Evolutionary conservation across 2,888 invertebrate genomes (phyloP), one percentile per base, ranked within the genome.

Genomic region (Pollenia angustigena): DNA sequence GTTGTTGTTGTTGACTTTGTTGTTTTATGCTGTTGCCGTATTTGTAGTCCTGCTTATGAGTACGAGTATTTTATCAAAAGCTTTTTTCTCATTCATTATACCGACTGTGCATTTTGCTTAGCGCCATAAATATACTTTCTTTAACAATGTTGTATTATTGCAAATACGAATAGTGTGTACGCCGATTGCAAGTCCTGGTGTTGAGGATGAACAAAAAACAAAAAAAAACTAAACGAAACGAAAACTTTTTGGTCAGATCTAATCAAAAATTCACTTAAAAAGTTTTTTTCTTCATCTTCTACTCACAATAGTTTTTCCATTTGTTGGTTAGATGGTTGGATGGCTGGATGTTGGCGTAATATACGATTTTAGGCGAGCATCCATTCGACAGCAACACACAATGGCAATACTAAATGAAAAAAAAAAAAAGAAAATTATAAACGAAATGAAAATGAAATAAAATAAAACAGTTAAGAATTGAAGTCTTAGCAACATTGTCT

Each of bases 231-330:
- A 23, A 58, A 54, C 50, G 54, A 60, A 82, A 60, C 68, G 68
- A 89, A 91, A 91, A 91, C 90, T 91, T 87, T 87, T 91, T 90
- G 90, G 89, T 88, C 91, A 91, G 91, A 91, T 92, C 91, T 91
- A 91, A 91, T 91, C 91, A 91, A 91, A 91, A 91, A 91, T 91
- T 92, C 92, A 91, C 91, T 91, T 91, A 92, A 91, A 91, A 91
- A 91, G 89, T 91, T 52, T 90, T 50, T 87, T 78, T 75, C 40
- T 54, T 18, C 18, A 4, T 66, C 54, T 84, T 60, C 52, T 62
- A 40, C 74, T 78, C 80, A 85, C 87, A 85, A 85, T 88, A 88
- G 87, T 87, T 89, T 89, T 54, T 88, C 84, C 81, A 88, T 88
- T 88, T 86, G 85, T 81, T 83, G 76, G 75, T 75, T 78, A 69